Conservation (phyloP, 2,797 vertebrate genomes). For the Rhadinocentrus ornatus region DNA sequence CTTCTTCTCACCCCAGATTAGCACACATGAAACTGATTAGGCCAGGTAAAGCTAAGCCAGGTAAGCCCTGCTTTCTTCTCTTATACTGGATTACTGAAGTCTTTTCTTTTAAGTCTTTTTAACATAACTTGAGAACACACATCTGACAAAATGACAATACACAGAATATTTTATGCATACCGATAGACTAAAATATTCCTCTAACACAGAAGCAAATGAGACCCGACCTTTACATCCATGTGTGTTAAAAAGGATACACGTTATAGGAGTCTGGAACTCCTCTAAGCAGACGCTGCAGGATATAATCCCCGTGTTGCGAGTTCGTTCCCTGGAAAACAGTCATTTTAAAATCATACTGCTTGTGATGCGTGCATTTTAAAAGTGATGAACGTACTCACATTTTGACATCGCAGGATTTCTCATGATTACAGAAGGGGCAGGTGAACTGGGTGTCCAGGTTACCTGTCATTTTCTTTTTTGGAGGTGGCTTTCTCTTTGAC, state of each 20-base stretch:
- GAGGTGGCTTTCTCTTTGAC: slow-evolving; percentile 93
- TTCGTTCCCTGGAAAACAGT: slow-evolving; percentile 86
- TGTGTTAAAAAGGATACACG: slow-evolving; percentile 90
- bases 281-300: slow-evolving; percentile 94
- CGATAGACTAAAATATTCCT: background rate
- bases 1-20: background rate
- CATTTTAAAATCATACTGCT: background rate
- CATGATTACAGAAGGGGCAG: slow-evolving; percentile 96
- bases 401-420: slow-evolving; percentile 95
- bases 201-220: background rate
- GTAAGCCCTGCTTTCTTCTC: background rate
- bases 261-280: slow-evolving; percentile 96
- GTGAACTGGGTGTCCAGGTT: slow-evolving; percentile 93
- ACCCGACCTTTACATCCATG: background rate
- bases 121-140: background rate
- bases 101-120: too few relatives aligned
- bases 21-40: background rate
- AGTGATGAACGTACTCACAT: slow-evolving; percentile 81
- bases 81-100: background rate
- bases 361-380: background rate
- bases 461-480: slow-evolving; percentile 94
- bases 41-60: background rate
- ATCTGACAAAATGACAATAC: background rate
- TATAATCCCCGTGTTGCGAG: slow-evolving; percentile 94
- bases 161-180: background rate